phyloP scores from a whole-genome alignment of 2,797 vertebrate species.

The Melanotaenia nigrans region DNA sequence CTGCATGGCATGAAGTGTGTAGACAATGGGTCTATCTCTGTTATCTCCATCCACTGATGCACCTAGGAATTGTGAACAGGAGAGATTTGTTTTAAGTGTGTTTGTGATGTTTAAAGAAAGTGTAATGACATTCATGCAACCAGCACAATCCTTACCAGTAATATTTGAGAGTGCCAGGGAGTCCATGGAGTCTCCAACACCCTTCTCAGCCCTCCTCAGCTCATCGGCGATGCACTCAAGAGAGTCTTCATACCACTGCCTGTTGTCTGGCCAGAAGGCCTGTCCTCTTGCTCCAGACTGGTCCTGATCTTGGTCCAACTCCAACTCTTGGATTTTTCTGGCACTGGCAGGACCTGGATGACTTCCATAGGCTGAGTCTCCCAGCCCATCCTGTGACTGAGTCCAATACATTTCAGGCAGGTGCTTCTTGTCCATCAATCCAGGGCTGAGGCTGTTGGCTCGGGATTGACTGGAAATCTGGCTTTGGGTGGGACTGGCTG shows the following conservation, averaged over 20 bases:
- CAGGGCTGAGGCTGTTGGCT: conserved; percentile 72
- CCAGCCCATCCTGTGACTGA: conserved; percentile 94
- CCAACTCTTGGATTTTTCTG: conserved; percentile 93
- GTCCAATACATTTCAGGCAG: conserved; percentile 95
- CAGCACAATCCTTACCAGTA: conserved; percentile 85
- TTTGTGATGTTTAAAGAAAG: conserved; percentile 5
- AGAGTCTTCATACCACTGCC: conserved; percentile 92
- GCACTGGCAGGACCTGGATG: conserved; percentile 95
- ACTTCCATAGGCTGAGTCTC: conserved; percentile 96
- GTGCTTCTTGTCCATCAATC: conserved; percentile 91
- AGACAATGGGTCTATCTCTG: conserved; percentile 85
- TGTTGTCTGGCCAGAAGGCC: conserved; percentile 84
- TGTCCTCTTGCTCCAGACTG: conserved; percentile 72
- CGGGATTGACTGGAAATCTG: conserved; percentile 69
- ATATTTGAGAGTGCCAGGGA: conserved; percentile 96
- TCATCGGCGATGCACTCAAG: conserved; percentile 91
- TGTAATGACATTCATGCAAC: background rate
- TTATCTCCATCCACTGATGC: conserved; percentile 91
- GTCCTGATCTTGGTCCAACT: conserved; percentile 86
- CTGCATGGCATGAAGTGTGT: conserved; percentile 85
- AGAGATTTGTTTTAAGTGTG: background rate
- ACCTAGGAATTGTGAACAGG: conserved; percentile 73
- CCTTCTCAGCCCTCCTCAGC: conserved; percentile 88
- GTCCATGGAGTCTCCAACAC: conserved; percentile 93
- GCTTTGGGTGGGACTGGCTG: conserved; percentile 74